These are phyloP conservation scores for Cordylochernes scorpioides DNA, from an alignment of 2,888 invertebrate genomes.

Conservation along the genomic window DNA sequence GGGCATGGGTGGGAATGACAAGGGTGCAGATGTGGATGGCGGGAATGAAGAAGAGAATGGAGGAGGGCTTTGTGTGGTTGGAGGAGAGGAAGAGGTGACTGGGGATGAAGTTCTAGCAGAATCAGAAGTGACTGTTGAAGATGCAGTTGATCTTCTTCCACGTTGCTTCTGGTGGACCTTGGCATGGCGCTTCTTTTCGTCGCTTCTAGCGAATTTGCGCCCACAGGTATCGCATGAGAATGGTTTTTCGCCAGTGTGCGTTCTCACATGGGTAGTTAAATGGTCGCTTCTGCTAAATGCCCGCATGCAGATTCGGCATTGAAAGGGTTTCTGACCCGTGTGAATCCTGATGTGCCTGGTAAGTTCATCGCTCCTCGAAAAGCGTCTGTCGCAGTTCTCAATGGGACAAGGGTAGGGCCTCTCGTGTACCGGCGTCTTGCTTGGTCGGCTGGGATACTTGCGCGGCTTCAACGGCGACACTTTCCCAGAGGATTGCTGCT, in stretches of 20 bases:
- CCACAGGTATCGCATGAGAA: slow-evolving; percentile 95
- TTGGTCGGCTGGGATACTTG: slow-evolving; percentile 83
- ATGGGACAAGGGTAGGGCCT: slow-evolving; percentile 93
- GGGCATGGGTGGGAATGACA: too few relatives aligned
- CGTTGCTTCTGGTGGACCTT: slow-evolving; percentile 92
- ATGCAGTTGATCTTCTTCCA: too few relatives aligned
- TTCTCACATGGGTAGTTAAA: slow-evolving; percentile 83
- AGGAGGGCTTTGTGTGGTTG: too few relatives aligned
- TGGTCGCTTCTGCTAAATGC: slow-evolving; percentile 92
- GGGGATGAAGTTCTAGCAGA: too few relatives aligned
- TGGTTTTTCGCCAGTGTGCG: slow-evolving; percentile 77
- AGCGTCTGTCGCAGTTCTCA: slow-evolving; percentile 81
- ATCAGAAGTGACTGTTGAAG: too few relatives aligned
- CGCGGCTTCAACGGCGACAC: slow-evolving; percentile 75
- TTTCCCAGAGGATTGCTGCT: slow-evolving; percentile 23
- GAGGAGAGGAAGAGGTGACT: too few relatives aligned
- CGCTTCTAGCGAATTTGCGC: slow-evolving; percentile 86
- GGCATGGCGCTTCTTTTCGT: slow-evolving; percentile 95
- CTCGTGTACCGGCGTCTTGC: slow-evolving; percentile 91
- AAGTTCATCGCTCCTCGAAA: slow-evolving; percentile 88
- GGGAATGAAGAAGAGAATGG: too few relatives aligned
- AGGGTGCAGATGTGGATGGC: too few relatives aligned
- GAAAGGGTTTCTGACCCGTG: slow-evolving; percentile 93
- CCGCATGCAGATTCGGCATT: slow-evolving; percentile 92
- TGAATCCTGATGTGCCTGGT: slow-evolving; percentile 95